Base-by-base conservation (phyloP, 53 echinoderm and acorn worm species). In the Crossaster papposus region DNA sequence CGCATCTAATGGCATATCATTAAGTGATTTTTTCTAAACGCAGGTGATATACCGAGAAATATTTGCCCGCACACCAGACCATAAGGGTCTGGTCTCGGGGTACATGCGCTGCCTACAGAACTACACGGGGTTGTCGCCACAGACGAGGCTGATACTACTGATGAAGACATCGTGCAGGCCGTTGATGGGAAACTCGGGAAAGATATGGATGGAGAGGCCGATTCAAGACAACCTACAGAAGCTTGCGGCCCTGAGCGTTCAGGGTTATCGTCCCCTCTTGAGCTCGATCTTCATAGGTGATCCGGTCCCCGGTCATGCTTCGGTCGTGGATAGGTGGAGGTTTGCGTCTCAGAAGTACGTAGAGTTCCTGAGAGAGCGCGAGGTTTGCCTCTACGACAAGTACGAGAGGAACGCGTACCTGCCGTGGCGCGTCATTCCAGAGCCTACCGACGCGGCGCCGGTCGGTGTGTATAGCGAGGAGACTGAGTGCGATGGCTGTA, bases 391-490 rank as follows among this genome's bases (percentile, higher is more conserved):
- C 13, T 83, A 83, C 30, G 83, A 83, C 50, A 30, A 38, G 4
- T 83, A 70, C 70, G 83, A 83, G 30, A 20, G 52, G 10, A 83
- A 83, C 8, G 26, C 83, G n/a, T 83, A 65, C 30, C 28, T 83
- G 83, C 83, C 83, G 17, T 81, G 81, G 81, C 81, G 81, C 64
- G 24, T 81, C 34, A 58, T 81, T 23, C 81, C 58, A 32, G 3
- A 30, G 14, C 14, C 15, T 11, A 38, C 11, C 10, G 13, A 36
- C 81, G 4, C 36, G 71, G 6, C 29, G 13, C n/a, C n/a, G n/a
- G n/a, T n/a, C n/a, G 13, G 71, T 7, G 29, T 14, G 23, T 81
- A 81, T 23, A 33, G 4, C 33, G 36, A 65, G 36, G 24, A 81
- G 8, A 33, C 23, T 12, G 0, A 0, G 81, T 81, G 81, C 81